Evolutionary conservation across 2,888 invertebrate genomes (phyloP).

Genomic region (Keiferia lycopersicella): DNA sequence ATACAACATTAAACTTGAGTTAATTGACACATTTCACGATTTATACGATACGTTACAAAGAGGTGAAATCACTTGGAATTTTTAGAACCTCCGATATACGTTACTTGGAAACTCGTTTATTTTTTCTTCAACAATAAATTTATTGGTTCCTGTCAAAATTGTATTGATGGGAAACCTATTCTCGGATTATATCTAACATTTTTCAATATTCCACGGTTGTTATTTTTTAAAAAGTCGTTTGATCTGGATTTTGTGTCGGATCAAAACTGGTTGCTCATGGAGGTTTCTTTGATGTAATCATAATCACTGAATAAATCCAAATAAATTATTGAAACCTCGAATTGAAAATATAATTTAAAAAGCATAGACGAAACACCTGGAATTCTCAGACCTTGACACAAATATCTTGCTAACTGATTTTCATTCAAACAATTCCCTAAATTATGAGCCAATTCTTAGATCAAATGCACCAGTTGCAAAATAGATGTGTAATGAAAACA

Average conservation of each 20-base stretch:
- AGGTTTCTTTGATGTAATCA: slow-evolving; percentile 17
- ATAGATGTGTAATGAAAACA: slow-evolving; percentile 48
- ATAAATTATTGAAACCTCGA: slow-evolving; percentile 10
- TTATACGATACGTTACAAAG: slow-evolving; percentile 65
- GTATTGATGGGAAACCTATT: slow-evolving; percentile 28
- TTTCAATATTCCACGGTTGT: slow-evolving; percentile 24
- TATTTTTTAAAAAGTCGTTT: slow-evolving; percentile 19
- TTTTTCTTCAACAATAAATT: slow-evolving; percentile 44
- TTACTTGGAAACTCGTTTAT: slow-evolving; percentile 51
- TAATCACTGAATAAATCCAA: slow-evolving; percentile 9
- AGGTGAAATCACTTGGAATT: slow-evolving; percentile 58
- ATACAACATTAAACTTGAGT: slow-evolving; percentile 75
- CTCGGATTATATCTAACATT: slow-evolving; percentile 23
- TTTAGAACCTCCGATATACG: slow-evolving; percentile 49
- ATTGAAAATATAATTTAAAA: background rate
- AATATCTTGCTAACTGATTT: slow-evolving; percentile 3
- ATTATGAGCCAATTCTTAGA: slow-evolving; percentile 46
- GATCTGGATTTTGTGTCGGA: slow-evolving; percentile 22
- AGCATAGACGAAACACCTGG: slow-evolving; percentile 15
- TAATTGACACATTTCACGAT: slow-evolving; percentile 80
- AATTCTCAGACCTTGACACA: background rate
- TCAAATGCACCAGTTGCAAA: slow-evolving; percentile 43
- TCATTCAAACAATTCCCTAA: background rate
- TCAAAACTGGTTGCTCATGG: slow-evolving; percentile 15
- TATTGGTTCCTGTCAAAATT: slow-evolving; percentile 39